phyloP scores from a whole-genome alignment of 2,797 vertebrate species.

The Melanogrammus aeglefinus region DNA sequence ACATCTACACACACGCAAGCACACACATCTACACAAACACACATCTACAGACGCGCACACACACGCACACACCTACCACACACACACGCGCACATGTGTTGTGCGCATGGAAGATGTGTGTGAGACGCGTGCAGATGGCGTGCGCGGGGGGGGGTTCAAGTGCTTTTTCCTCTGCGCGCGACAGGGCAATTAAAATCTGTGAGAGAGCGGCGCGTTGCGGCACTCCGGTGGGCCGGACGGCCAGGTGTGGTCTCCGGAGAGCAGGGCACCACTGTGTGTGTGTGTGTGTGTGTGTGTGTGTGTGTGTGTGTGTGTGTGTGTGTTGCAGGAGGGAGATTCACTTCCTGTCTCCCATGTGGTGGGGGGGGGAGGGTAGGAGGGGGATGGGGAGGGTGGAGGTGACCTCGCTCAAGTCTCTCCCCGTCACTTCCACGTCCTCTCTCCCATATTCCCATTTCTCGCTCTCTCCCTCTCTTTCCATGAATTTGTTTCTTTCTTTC shows the following conservation, averaged over 20 bases:
- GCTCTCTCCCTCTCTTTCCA: conserved; percentile 3
- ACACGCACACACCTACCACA: too few relatives aligned
- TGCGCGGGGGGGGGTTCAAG: too few relatives aligned
- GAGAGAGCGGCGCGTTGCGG: too few relatives aligned
- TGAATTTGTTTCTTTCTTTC: not conserved
- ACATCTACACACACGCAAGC: too few relatives aligned
- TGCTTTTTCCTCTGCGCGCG: not conserved
- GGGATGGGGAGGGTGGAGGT: too few relatives aligned
- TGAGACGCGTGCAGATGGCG: not conserved
- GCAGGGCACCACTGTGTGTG: conserved; percentile 1
- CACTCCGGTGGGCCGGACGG: too few relatives aligned
- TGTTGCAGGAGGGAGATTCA: too few relatives aligned
- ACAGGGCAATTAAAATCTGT: not conserved
- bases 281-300: conserved; percentile 17
- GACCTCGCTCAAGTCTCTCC: not conserved
- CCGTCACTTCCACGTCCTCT: not conserved
- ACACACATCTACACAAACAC: too few relatives aligned
- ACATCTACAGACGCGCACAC: too few relatives aligned
- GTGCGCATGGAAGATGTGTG: not conserved
- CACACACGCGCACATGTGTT: not conserved
- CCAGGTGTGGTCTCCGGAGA: too few relatives aligned
- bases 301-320: conserved; percentile 6
- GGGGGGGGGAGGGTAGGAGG: too few relatives aligned
- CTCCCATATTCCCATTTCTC: not conserved
- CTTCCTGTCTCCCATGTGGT: too few relatives aligned